Evolutionary conservation across 2,888 invertebrate species (phyloP).

Genomic region (Dryococelus australis): DNA sequence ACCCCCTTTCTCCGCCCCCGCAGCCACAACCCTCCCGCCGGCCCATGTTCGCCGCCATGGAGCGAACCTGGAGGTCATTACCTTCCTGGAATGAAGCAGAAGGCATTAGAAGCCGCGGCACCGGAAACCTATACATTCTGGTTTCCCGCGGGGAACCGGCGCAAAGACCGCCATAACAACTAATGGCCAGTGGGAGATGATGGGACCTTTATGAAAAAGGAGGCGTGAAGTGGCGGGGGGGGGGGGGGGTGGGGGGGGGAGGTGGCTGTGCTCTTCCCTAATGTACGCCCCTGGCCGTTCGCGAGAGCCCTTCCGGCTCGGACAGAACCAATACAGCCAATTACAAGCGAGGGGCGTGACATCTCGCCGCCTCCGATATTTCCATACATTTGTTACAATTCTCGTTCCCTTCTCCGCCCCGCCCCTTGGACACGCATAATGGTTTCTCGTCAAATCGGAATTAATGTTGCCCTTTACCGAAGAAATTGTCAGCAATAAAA

Average conservation of each 20-base stretch:
- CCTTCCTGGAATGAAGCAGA: conserved; percentile 12
- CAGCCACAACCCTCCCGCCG: background rate
- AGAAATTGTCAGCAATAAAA: conserved; percentile 16
- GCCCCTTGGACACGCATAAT: background rate
- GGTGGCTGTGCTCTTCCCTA: background rate
- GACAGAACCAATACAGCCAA: conserved; percentile 12
- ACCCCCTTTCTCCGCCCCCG: background rate
- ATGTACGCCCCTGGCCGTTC: background rate
- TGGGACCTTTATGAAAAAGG: background rate
- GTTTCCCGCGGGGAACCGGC: conserved; percentile 19
- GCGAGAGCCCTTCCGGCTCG: background rate
- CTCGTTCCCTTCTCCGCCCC: background rate
- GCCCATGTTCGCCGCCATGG: background rate
- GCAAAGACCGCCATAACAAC: conserved; percentile 25
- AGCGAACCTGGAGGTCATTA: conserved; percentile 10
- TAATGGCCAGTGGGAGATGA: conserved; percentile 9
- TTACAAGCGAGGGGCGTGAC: conserved; percentile 10
- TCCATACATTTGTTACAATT: conserved; percentile 16
- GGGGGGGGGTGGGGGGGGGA: background rate
- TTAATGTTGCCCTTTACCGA: background rate
- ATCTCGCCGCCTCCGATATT: conserved; percentile 1
- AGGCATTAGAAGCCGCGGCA: conserved; percentile 24
- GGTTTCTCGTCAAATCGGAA: conserved; percentile 16
- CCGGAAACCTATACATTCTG: conserved; percentile 26
- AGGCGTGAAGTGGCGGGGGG: background rate